phyloP scores from a whole-genome alignment of 2,113 vertebrate species.

The Gasterosteus aculeatus region DNA sequence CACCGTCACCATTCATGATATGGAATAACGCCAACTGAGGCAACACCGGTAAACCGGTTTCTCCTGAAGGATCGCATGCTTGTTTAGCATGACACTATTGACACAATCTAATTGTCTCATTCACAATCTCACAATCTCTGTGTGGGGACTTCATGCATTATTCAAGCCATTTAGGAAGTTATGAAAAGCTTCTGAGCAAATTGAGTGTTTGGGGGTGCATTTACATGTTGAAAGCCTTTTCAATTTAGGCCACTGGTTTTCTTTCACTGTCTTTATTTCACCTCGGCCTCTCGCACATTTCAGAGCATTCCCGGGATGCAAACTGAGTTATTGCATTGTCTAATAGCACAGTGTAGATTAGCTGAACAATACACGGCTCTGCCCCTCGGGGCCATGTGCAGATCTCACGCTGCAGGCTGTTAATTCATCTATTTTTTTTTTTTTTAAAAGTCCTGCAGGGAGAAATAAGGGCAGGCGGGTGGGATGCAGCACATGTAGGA shows the following conservation, averaged over 20 bases:
- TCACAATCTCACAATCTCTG: neutral
- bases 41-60: neutral
- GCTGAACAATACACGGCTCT: neutral
- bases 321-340: neutral
- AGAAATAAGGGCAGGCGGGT: neutral
- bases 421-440: neutral
- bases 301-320: neutral
- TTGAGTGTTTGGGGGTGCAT: neutral
- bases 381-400: neutral
- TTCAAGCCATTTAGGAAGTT: neutral
- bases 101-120: no score
- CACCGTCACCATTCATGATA: neutral
- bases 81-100: neutral
- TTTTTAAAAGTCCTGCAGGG: constrained; percentile 16
- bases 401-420: constrained; percentile 1
- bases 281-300: neutral
- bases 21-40: neutral
- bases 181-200: constrained; percentile 6
- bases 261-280: neutral
- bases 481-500: constrained; percentile 12
- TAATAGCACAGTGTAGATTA: neutral
- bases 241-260: neutral
- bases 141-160: constrained; percentile 17
- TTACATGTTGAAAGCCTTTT: neutral
- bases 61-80: neutral